Base-by-base conservation (phyloP, 1,140 invertebrate species). In the Sitobion miscanthi region DNA sequence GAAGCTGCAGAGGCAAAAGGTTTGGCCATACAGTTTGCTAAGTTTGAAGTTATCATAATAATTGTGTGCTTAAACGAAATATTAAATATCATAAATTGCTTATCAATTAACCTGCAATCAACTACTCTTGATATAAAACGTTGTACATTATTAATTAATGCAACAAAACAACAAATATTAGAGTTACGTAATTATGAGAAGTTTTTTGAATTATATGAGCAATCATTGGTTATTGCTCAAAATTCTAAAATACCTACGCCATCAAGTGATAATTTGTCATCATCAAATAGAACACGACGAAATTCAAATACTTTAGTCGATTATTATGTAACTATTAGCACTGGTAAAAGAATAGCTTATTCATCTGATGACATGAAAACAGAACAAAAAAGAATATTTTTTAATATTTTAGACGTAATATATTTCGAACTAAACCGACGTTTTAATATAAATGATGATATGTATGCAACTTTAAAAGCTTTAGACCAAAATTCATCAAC, bases 301-400 rank as follows among this genome's bases (percentile, higher is more conserved):
- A 89, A 89, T 49, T 52, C 87, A 89, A 35, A n/a, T 89, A 89
- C 14, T 49, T 17, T 89, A 20, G 20, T n/a, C 0, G 30, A 89
- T 89, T 89, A 89, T 89, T 89, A 54, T 35, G 49, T 89, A n/a
- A 54, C 49, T 54, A 49, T n/a, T 49, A 89, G n/a, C 49, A 54
- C 17, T 49, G 87, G 87, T 52, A 89, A 89, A 89, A 89, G 87
- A 89, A 47, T 11, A 4, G 49, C 20, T 89, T 54, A 21, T 89
- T 49, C 49, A 52, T 49, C 4, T 89, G 30, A 49, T 30, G n/a
- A 54, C 8, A 89, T n/a, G 20, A 89, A 89, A 89, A 89, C 49
- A 49, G 49, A 89, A 54, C 87, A 49, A 49, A 54, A 89, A 89
- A 89, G 21, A 89, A 89, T 89, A 89, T 89, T 87, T 87, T 45